Percentiles rank a stretch among this genome's conserved stretches.
These are phyloP conservation scores for Drosophila villosipedis DNA, from an alignment of 2,888 invertebrate genomes.

Conservation along the genomic window DNA sequence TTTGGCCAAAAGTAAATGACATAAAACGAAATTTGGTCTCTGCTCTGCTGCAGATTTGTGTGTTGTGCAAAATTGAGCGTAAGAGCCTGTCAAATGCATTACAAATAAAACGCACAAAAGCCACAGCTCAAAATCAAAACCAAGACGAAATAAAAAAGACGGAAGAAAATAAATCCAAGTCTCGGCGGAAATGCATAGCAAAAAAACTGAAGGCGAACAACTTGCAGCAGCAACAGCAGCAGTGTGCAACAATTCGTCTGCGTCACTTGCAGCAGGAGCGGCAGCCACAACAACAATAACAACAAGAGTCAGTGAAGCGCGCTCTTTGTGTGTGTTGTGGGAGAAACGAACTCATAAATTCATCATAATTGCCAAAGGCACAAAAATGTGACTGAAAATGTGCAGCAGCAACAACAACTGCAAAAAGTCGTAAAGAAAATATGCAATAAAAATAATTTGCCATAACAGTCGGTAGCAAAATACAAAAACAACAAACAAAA, in stretches of 20 bases:
- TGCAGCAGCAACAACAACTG: constrained; percentile 40
- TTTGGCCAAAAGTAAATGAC: constrained; percentile 11
- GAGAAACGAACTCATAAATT: constrained; percentile 82
- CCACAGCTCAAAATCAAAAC: neutral
- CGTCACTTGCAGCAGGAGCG: constrained; percentile 67
- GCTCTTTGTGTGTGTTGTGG: constrained; percentile 44
- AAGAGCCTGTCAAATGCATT: constrained; percentile 62
- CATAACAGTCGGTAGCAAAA: constrained; percentile 38
- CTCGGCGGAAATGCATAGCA: constrained; percentile 31
- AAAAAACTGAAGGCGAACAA: constrained; percentile 39
- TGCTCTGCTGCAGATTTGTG: constrained; percentile 28
- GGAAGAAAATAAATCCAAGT: constrained; percentile 13
- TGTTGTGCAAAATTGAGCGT: constrained; percentile 38
- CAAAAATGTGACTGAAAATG: constrained; percentile 75
- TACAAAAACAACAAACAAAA: neutral
- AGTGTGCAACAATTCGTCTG: constrained; percentile 62
- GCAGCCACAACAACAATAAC: constrained; percentile 25
- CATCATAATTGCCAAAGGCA: constrained; percentile 79
- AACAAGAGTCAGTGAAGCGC: constrained; percentile 54
- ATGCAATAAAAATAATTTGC: constrained; percentile 77
- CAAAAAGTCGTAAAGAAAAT: constrained; percentile 60
- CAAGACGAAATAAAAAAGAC: constrained; percentile 13
- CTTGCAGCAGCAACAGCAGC: constrained; percentile 47
- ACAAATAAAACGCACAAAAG: constrained; percentile 16
- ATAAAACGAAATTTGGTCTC: constrained; percentile 28